phyloP scores from a whole-genome alignment of 2,888 invertebrate species.

The Pyrgus malvae region DNA sequence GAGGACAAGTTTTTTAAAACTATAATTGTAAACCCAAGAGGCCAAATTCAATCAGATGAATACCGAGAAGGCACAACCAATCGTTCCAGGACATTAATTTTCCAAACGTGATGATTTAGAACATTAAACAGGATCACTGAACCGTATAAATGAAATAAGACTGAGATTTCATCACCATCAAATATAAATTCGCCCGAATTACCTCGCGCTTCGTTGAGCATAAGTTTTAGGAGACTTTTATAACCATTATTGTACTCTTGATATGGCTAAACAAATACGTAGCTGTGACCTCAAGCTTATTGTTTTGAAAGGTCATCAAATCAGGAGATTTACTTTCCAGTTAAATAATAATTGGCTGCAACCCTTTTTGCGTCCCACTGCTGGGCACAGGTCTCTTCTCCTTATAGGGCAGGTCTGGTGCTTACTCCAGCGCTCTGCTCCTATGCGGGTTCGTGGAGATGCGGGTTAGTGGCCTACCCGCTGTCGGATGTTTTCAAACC shows the following conservation, averaged over 20 bases:
- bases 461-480: too few relatives aligned
- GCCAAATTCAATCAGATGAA: background rate
- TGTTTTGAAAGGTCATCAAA: background rate
- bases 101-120: conserved; percentile 11
- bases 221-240: conserved; percentile 1
- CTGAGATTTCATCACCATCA: conserved; percentile 3
- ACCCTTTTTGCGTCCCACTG: too few relatives aligned
- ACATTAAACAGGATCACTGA: conserved; percentile 17
- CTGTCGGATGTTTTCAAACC: too few relatives aligned
- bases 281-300: background rate
- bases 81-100: conserved; percentile 10
- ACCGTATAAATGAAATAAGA: conserved; percentile 15
- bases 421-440: too few relatives aligned
- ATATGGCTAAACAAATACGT: background rate
- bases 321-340: background rate
- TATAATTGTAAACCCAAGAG: background rate
- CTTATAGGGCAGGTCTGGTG: too few relatives aligned
- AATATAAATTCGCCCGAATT: background rate
- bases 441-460: too few relatives aligned
- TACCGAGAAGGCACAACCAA: background rate
- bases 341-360: background rate
- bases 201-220: conserved; percentile 12
- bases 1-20: too few relatives aligned
- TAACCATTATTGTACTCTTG: background rate
- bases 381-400: too few relatives aligned